phyloP scores from a whole-genome alignment of 2,113 vertebrate genomes.

The Pungitius pungitius region DNA sequence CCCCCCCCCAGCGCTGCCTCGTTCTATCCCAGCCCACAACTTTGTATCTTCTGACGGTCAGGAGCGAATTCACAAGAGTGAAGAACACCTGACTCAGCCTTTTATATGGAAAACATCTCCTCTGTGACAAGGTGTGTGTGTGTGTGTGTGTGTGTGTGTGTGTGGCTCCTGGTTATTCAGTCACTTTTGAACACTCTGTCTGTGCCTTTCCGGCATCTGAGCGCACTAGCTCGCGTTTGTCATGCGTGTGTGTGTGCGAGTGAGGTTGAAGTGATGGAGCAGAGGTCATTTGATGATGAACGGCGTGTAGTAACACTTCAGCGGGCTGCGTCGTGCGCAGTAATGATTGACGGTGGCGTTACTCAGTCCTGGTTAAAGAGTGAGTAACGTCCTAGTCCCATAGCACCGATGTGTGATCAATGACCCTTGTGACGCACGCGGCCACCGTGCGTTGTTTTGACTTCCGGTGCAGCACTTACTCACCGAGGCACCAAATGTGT shows the following conservation, averaged over 20 bases:
- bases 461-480: background rate
- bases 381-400: background rate
- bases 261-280: slow-evolving; percentile 1
- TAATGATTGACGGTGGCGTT: slow-evolving; percentile 74
- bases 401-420: background rate
- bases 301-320: slow-evolving; percentile 26
- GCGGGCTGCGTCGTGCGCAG: slow-evolving; percentile 4
- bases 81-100: slow-evolving; percentile 31
- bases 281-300: slow-evolving; percentile 41
- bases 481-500: background rate
- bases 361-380: slow-evolving; percentile 37
- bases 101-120: slow-evolving; percentile 48
- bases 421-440: background rate
- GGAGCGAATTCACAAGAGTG: slow-evolving; percentile 17
- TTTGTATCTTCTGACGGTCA: slow-evolving; percentile 26
- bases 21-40: slow-evolving; percentile 6
- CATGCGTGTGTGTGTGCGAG: slow-evolving; percentile 15
- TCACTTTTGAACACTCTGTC: slow-evolving; percentile 43
- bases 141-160: slow-evolving; percentile 25
- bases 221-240: background rate
- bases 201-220: slow-evolving; percentile 23
- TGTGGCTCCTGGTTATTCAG: slow-evolving; percentile 59
- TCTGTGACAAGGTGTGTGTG: slow-evolving; percentile 20
- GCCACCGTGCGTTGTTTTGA: background rate
- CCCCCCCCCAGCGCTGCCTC: slow-evolving; percentile 11